Conservation (phyloP, 2,888 invertebrate species). For the Falcaria lacertinaria region DNA sequence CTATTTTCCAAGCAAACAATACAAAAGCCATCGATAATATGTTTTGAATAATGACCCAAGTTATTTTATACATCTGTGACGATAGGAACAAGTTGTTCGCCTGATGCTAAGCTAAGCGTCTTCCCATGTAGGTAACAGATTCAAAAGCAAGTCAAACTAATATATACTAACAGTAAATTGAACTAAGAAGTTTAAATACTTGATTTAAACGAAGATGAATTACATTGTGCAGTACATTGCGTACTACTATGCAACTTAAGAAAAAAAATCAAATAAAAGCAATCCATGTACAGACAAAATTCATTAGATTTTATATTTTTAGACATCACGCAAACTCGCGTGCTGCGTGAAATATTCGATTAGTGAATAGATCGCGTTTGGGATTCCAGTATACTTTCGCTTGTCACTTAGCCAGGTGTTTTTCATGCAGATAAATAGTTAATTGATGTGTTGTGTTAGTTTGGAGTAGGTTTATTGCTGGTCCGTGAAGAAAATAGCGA, state of each 20-base stretch:
- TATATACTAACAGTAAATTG: too few species aligned
- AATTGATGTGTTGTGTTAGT: conserved; percentile 28
- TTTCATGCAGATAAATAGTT: conserved; percentile 29
- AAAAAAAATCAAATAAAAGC: background rate
- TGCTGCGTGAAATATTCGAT: conserved; percentile 44
- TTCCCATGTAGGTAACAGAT: too few species aligned
- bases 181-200: too few species aligned
- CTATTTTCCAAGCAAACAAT: background rate
- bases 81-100: too few species aligned
- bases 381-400: conserved; percentile 53
- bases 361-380: conserved; percentile 37
- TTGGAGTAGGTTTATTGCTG: conserved; percentile 23
- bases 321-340: conserved; percentile 55
- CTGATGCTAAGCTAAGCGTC: too few species aligned
- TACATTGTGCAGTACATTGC: background rate
- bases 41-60: too few species aligned
- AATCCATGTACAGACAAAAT: conserved; percentile 4
- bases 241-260: background rate
- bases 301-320: conserved; percentile 27
- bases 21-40: too few species aligned
- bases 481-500: conserved; percentile 25
- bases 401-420: conserved; percentile 37
- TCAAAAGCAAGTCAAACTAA: too few species aligned
- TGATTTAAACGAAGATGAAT: too few species aligned
- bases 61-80: too few species aligned